Evolutionary conservation across 1,140 invertebrate species (phyloP), one percentile per base, ranked within the genome.

Genomic region (Pararge aegeria): DNA sequence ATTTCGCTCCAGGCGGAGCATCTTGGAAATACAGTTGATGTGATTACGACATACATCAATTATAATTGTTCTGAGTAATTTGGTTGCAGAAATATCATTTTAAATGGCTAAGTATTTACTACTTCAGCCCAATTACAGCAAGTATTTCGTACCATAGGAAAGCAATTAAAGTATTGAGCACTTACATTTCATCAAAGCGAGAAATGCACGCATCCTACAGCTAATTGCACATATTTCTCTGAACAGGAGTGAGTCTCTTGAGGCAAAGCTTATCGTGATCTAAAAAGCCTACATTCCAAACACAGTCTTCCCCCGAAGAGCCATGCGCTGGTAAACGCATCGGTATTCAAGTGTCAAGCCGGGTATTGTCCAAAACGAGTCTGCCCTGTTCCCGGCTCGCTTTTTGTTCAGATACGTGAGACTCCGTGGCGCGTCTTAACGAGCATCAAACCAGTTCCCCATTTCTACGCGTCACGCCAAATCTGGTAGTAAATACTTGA

Each of bases 371-470:
- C 79, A 78, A 80, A 87, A 83, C 80, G 69, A 70, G 80, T 79
- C 75, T 57, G 66, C 73, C 75, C 66, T 69, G 71, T 75, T 75
- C 78, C 72, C 66, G 65, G 54, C 52, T 70, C 56, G 75, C 70
- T 87, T 89, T 89, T 89, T 89, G 76, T 89, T 74, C 73, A 60
- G 70, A 68, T 80, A 79, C 81, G 75, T 86, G 80, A 88, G 86
- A 89, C 82, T 78, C 75, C 68, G 66, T 71, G 85, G 80, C 85
- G 83, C 79, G 73, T 78, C 80, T 78, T 80, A 80, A 82, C 83
- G 73, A 85, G 73, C 76, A 78, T 80, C 77, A 81, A 85, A 86
- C 85, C 83, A 80, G 85, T 88, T 86, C 81, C 68, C 82, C 73
- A 75, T 82, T 75, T 79, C 76, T 74, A 69, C 71, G 72, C 73